Percentiles rank a stretch among this genome's conserved stretches.
Evolutionary conservation across 2,888 invertebrate species (phyloP).

Genomic region (Hemicrepidius hirtus): DNA sequence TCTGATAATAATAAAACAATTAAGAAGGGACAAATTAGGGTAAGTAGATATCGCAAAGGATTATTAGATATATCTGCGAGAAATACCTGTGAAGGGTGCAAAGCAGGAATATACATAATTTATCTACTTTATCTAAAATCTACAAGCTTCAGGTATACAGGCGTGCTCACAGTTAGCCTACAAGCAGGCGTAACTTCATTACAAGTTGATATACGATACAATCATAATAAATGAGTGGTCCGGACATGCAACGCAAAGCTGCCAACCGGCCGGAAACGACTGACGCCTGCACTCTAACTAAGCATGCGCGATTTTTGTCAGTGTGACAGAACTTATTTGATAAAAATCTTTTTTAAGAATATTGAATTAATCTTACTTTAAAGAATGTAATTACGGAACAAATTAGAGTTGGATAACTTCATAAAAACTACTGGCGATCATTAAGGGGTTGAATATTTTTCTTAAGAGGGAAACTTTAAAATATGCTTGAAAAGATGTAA

Average conservation of each 20-base stretch:
- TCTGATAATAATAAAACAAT: not conserved
- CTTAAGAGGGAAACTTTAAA: too few species aligned
- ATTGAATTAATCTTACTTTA: constrained; percentile 3
- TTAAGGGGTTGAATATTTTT: too few species aligned
- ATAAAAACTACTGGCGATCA: too few species aligned
- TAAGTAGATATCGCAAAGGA: not conserved
- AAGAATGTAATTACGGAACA: constrained; percentile 2
- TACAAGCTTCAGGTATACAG: constrained; percentile 56
- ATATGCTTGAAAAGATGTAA: too few species aligned
- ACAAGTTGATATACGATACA: constrained; percentile 62
- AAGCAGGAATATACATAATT: constrained; percentile 29
- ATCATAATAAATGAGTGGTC: constrained; percentile 60
- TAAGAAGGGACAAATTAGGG: not conserved
- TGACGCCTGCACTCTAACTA: constrained; percentile 41
- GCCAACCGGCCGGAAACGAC: constrained; percentile 49
- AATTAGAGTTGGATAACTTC: too few species aligned
- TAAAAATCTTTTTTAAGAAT: not conserved
- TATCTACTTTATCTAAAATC: constrained; percentile 59
- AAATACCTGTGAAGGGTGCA: constrained; percentile 7
- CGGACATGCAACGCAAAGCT: constrained; percentile 58
- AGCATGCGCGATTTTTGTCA: constrained; percentile 31
- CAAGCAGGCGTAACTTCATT: constrained; percentile 61
- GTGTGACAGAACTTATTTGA: constrained; percentile 23
- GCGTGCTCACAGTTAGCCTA: constrained; percentile 51
- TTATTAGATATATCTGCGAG: not conserved